Percentiles rank a stretch among this genome's conserved stretches.
These are phyloP conservation scores for Papilio xuthus DNA, from an alignment of 1,140 invertebrate genomes.

Conservation along the genomic window DNA sequence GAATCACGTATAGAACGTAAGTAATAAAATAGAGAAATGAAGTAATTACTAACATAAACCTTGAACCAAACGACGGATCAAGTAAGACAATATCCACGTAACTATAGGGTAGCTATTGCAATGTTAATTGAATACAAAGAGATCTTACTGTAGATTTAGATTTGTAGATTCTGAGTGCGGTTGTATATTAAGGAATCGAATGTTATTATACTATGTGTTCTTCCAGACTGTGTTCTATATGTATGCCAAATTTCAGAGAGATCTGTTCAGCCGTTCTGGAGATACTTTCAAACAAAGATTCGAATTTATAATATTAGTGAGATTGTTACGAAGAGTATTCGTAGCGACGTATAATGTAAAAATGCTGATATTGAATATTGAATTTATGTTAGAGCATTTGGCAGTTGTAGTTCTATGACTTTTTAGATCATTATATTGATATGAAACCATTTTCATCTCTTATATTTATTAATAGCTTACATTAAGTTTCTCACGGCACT, in stretches of 20 bases:
- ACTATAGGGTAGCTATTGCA: neutral
- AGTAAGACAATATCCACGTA: conserved; percentile 11
- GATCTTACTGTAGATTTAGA: neutral
- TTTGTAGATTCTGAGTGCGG: neutral
- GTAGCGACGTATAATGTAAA: too few species aligned
- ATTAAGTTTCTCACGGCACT: conserved; percentile 23
- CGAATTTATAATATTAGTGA: too few species aligned
- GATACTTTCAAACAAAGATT: too few species aligned
- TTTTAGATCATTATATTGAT: neutral
- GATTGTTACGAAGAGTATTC: too few species aligned
- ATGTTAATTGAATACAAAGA: neutral
- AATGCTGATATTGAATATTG: too few species aligned
- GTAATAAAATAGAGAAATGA: conserved; percentile 38
- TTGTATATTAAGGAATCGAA: neutral
- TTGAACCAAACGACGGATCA: conserved; percentile 20
- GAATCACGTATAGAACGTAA: conserved; percentile 30
- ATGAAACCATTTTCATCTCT: neutral
- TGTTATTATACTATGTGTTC: too few species aligned
- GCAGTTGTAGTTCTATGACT: too few species aligned
- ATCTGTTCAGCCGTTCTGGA: too few species aligned
- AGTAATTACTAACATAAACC: conserved; percentile 30
- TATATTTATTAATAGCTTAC: neutral
- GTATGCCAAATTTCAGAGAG: too few species aligned
- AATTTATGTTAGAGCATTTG: too few species aligned
- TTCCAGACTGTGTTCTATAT: too few species aligned